Evolutionary conservation across 2,888 invertebrate species (phyloP), one percentile per base, ranked within the genome.

Genomic region (Caenorhabditis uteleia): DNA sequence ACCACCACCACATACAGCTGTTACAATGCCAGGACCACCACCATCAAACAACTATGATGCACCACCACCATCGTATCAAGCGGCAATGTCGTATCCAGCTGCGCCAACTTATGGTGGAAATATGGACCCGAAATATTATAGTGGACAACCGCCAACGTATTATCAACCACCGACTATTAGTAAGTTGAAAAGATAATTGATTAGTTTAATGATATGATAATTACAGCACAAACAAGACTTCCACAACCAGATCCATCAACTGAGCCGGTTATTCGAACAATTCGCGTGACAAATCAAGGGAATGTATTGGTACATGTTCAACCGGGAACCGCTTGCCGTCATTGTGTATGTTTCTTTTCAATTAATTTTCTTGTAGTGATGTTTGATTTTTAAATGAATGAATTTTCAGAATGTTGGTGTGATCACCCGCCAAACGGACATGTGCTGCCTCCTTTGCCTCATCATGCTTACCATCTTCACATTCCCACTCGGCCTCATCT

Each of bases 401-500:
- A 34, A n/a, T 34, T 65, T 70, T 39, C 67, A 70, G 70, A 53
- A 51, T 8, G 33, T 51, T n/a, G 71, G 71, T 29, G 54, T 58
- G 27, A 70, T 79, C 48, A 57, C 59, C n/a, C 76, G 71, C 39
- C 74, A 77, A 49, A 77, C 77, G 20, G 80, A 80, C 51, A 55
- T 73, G 48, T 80, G 80, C 64, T 80, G 79, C 44, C 60, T 80
- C 39, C 46, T 79, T 12, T 78, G 77, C 42, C 70, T 81, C 38
- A 72, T 80, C 38, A 55, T 81, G 40, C 61, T 80, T 7, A 71
- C 77, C 38, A 78, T 80, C 51, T 79, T 75, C 65, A 80, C 78
- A 6, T 80, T 80, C 66, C 80, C 80, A 36, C 68, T 79, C 54
- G 80, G 80, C 8, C 68, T 80, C 10, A 53, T 81, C 40, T 75